phyloP scores from a whole-genome alignment of 2,113 vertebrate genomes.

The Stegostoma tigrinum region DNA sequence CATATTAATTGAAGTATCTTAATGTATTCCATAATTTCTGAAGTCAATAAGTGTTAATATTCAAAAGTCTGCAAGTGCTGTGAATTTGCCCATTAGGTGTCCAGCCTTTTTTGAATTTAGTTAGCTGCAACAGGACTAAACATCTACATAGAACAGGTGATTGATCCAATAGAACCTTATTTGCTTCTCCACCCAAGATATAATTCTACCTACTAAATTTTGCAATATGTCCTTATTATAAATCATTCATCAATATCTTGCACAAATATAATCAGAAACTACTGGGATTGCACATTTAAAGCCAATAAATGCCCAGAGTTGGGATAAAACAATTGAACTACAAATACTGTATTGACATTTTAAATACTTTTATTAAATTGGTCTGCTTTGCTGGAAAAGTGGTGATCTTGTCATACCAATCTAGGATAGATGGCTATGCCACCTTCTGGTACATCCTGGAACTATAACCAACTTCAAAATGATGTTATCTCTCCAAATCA shows the following conservation, averaged over 20 bases:
- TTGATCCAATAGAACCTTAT: no score
- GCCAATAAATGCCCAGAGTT: background rate
- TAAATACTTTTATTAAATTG: background rate
- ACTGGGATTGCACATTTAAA: background rate
- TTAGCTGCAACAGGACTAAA: no score
- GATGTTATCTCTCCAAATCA: background rate
- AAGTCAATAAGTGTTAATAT: background rate
- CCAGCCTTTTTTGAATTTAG: no score
- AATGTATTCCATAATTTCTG: background rate
- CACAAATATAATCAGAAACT: background rate
- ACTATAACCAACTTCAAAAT: background rate
- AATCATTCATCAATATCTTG: background rate
- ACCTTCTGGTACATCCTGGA: background rate
- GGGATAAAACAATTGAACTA: background rate
- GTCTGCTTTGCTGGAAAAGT: background rate
- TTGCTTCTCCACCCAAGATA: no score
- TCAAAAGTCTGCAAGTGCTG: no score
- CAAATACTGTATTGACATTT: background rate
- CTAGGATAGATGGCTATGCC: background rate
- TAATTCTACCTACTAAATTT: background rate
- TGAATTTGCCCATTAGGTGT: no score
- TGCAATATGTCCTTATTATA: background rate
- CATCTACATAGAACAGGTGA: no score
- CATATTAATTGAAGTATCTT: background rate
- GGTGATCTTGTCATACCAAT: background rate